Base-by-base conservation (phyloP, 1,140 invertebrate genomes). In the Drosophila dunni region DNA sequence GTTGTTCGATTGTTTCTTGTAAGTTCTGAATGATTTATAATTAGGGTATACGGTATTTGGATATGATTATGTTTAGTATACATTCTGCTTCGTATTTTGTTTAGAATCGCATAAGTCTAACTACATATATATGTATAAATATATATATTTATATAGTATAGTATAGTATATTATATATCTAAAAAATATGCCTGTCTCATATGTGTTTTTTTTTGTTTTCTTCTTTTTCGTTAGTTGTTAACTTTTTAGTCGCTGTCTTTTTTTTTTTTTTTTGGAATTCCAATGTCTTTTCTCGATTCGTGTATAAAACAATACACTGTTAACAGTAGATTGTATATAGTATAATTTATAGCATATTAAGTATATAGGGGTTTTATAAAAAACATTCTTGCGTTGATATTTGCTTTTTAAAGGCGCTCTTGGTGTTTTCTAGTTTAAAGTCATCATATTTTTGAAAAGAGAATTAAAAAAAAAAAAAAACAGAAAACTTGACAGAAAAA, bases 321-420 rank as follows among this genome's bases (percentile, higher is more conserved):
- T 57, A 73, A 20, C 17, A 20, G 60, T 72, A 70, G 53, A 66
- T 72, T 44, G 69, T 54, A 53, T 63, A 71, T 51, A 62, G 51
- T 60, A 53, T 62, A 50, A 51, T 73, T 54, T 65, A 62, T 62
- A 57, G 50, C 78, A 50, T 75, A 69, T 63, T 29, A 29, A 29
- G 24, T 29, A 29, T 29, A 29, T 6, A 29, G 84, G 74, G 74
- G 69, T 58, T 80, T 42, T 42, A 42, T 42, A 42, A 42, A 42
- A 42, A 11, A 13, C 13, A 13, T 40, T 40, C n/a, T 13, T 42
- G 11, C 11, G n/a, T 42, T 73, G 65, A 63, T 66, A 40, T 50
- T 48, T 62, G 3, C 29, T 29, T 71, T 75, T 71, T 75, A 54
- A 89, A 89, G 85, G 85, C 85, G 84, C 85, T 85, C 65, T 81